Evolutionary conservation across 2,113 vertebrate species (phyloP).

Genomic region (Antigone vipio): DNA sequence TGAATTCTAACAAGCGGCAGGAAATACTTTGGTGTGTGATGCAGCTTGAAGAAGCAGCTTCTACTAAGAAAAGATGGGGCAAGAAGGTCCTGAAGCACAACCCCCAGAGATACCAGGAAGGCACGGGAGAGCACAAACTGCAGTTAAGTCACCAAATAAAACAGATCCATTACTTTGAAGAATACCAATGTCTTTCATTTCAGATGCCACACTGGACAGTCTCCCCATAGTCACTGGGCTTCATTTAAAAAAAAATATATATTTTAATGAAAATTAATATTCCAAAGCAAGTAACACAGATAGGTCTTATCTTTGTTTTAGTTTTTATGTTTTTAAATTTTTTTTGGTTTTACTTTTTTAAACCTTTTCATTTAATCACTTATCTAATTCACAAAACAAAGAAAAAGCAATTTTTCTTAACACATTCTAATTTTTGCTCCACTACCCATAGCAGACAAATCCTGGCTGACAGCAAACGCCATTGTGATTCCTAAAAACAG

Average conservation of each 20-base stretch:
- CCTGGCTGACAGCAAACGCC: background rate
- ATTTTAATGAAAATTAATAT: background rate
- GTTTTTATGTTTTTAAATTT: background rate
- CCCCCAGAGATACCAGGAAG: background rate
- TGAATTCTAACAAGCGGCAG: background rate
- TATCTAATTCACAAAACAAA: background rate
- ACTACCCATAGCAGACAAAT: background rate
- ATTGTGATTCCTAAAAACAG: background rate
- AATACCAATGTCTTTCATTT: background rate
- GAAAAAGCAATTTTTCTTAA: background rate
- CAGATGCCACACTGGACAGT: background rate
- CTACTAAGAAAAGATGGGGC: background rate
- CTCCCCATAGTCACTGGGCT: background rate
- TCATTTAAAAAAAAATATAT: background rate
- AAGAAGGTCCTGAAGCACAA: background rate
- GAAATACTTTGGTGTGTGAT: background rate
- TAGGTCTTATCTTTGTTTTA: background rate
- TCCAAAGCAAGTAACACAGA: background rate
- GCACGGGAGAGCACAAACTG: background rate
- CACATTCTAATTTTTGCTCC: background rate
- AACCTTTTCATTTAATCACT: background rate
- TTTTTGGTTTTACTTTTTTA: background rate
- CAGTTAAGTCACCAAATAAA: background rate
- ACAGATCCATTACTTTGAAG: background rate
- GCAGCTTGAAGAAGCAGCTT: background rate